phyloP scores from a whole-genome alignment of 2,113 vertebrate species.

The Melanerpes formicivorus region DNA sequence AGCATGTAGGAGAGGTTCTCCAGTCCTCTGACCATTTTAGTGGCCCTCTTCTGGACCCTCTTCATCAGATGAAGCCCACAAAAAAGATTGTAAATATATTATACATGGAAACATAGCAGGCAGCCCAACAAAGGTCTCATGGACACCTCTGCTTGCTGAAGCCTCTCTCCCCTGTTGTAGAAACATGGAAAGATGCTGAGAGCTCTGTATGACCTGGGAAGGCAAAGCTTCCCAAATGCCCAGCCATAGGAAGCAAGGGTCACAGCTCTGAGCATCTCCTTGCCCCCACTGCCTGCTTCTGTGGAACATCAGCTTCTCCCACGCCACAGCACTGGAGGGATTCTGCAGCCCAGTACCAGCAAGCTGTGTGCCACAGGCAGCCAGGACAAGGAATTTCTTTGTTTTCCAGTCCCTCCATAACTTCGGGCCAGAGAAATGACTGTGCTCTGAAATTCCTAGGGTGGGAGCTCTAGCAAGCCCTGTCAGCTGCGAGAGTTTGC shows the following conservation, averaged over 20 bases:
- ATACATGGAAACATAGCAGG: background rate
- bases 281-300: background rate
- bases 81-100: background rate
- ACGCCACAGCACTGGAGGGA: rapidly evolving
- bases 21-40: too few relatives aligned
- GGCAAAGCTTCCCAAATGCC: background rate
- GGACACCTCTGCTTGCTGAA: background rate
- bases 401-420: background rate
- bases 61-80: too few relatives aligned
- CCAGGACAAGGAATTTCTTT: background rate
- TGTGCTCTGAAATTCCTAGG: background rate
- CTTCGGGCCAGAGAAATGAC: background rate
- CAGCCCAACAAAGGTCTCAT: background rate
- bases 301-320: background rate
- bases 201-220: background rate
- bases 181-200: background rate
- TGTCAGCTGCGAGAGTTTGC: background rate
- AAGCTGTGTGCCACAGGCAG: background rate
- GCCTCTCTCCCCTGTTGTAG: background rate
- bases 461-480: background rate
- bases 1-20: too few relatives aligned
- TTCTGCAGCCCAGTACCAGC: background rate
- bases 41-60: too few relatives aligned
- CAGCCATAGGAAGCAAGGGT: background rate
- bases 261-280: background rate